Evolutionary conservation across 2,113 vertebrate genomes (phyloP).

Genomic region (Grallaria varia): DNA sequence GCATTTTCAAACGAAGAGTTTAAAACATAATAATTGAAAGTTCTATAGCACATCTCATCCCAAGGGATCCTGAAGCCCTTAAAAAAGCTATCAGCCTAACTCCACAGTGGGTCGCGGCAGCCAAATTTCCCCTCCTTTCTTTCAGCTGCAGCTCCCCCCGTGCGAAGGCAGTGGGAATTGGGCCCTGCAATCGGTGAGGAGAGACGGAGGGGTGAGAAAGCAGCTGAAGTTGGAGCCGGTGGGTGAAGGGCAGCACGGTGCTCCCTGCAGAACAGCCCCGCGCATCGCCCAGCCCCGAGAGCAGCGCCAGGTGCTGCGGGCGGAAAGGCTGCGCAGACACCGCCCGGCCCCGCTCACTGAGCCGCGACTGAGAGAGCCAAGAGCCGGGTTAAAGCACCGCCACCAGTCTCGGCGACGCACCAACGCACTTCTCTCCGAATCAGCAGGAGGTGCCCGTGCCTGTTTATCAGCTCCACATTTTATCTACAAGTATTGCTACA

Average conservation of each 20-base stretch:
- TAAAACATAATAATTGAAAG: background rate
- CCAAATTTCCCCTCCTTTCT: background rate
- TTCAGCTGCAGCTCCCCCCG: background rate
- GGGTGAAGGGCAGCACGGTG: accelerated
- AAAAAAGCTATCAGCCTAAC: background rate
- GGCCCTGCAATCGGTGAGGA: background rate
- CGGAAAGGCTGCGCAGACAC: background rate
- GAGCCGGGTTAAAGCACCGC: background rate
- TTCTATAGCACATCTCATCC: background rate
- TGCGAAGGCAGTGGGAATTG: background rate
- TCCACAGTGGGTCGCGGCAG: accelerated
- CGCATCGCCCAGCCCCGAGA: background rate
- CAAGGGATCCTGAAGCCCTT: background rate
- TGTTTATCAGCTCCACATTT: background rate
- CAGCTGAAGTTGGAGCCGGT: background rate
- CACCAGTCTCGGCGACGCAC: background rate
- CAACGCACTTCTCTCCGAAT: background rate
- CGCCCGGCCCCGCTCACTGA: background rate
- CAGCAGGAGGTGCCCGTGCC: background rate
- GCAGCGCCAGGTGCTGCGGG: background rate
- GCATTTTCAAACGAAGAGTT: slow-evolving; percentile 40
- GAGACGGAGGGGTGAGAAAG: background rate
- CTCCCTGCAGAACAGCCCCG: background rate
- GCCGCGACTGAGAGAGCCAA: background rate
- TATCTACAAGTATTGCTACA: background rate